Percentiles rank a stretch among this genome's conserved stretches.
These are phyloP conservation scores for Petroica traversi DNA, from an alignment of 2,113 vertebrate genomes.

Conservation along the genomic window DNA sequence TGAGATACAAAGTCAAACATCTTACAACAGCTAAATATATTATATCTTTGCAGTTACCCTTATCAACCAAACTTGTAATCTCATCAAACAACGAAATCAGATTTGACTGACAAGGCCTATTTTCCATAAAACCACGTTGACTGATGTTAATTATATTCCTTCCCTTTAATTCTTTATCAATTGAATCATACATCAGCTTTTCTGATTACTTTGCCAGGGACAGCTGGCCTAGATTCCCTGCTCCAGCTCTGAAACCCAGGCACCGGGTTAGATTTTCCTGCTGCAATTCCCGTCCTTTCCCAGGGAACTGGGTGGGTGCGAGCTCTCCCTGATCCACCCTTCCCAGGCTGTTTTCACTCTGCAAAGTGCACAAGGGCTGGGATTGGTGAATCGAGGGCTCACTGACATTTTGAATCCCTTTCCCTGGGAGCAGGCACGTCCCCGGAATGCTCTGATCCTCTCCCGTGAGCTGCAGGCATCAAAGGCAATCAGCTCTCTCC, in stretches of 20 bases:
- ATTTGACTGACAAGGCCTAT: constrained; percentile 52
- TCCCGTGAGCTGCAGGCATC: not conserved
- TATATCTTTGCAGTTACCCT: constrained; percentile 13
- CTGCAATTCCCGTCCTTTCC: not conserved
- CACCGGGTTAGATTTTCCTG: not conserved
- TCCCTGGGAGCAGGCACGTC: not conserved
- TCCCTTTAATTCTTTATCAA: constrained; percentile 40
- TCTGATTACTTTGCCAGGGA: not conserved
- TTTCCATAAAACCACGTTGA: constrained; percentile 34
- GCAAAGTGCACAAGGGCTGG: not conserved
- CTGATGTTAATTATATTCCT: constrained; percentile 53
- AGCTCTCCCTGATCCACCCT: not conserved
- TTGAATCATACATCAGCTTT: not conserved
- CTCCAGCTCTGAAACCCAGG: not conserved
- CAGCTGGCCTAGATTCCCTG: constrained; percentile 3
- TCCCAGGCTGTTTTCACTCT: not conserved
- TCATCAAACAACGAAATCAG: constrained; percentile 51
- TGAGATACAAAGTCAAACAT: constrained; percentile 42
- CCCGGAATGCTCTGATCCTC: not conserved
- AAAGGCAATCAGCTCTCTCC: not conserved
- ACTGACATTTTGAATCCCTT: no score
- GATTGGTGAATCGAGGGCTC: not conserved
- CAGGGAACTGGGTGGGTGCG: accelerated
- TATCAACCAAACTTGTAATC: constrained; percentile 55
- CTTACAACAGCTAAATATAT: constrained; percentile 41